Conservation (phyloP, 1,140 invertebrate species). For the Drosophila carrolli region DNA sequence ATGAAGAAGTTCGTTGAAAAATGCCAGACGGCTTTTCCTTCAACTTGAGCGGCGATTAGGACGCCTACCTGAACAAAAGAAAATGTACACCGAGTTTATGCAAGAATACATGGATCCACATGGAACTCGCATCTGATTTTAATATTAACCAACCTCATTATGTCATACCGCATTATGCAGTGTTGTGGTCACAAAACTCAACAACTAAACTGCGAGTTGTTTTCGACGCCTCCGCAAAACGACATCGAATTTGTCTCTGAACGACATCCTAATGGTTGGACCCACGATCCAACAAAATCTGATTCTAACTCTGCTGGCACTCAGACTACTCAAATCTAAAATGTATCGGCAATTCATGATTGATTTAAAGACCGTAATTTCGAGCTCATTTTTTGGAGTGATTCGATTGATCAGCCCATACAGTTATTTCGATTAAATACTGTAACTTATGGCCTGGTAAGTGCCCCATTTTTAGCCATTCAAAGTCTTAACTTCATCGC, state of each 20-base stretch:
- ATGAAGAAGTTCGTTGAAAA: neutral
- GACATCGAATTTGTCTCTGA: no score
- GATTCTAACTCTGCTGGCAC: neutral
- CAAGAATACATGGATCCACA: neutral
- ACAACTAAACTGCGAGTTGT: no score
- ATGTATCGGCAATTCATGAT: slow-evolving; percentile 1
- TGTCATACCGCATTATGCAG: neutral
- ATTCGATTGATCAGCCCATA: neutral
- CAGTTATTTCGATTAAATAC: slow-evolving; percentile 4
- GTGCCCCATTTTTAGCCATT: slow-evolving; percentile 1
- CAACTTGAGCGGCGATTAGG: neutral
- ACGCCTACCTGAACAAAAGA: neutral
- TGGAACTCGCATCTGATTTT: neutral
- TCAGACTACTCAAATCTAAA: neutral
- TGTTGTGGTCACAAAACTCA: no score
- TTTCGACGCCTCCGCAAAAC: no score
- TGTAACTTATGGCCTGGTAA: no score
- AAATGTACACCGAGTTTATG: slow-evolving; percentile 1
- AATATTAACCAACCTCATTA: slow-evolving; percentile 1
- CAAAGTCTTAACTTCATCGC: neutral
- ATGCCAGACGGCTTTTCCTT: neutral
- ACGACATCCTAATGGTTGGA: neutral
- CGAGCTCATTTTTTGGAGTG: neutral
- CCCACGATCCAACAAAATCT: slow-evolving; percentile 2
- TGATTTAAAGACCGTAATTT: no score